Evolutionary conservation across 2,888 invertebrate genomes (phyloP).

Genomic region (Xylota segnis): DNA sequence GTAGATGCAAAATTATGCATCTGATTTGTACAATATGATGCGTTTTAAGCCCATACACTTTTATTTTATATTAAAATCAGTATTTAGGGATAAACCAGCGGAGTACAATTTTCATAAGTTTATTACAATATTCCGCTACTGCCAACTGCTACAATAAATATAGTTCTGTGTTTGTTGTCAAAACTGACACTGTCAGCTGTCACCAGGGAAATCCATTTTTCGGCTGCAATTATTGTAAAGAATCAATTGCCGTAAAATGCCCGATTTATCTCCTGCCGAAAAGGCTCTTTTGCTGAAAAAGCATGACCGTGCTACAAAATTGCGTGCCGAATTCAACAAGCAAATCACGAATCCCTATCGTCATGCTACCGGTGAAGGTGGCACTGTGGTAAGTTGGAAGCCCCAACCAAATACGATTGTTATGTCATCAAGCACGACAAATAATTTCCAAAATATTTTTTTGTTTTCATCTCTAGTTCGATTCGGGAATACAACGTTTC

Average conservation of each 20-base stretch:
- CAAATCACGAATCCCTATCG: conserved; percentile 89
- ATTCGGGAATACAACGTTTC: conserved; percentile 91
- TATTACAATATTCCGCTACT: background rate
- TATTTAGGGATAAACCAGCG: too few relatives aligned
- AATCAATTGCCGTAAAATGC: conserved; percentile 38
- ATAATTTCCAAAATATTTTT: conserved; percentile 15
- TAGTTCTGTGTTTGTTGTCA: background rate
- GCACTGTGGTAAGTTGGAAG: conserved; percentile 88
- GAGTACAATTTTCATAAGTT: background rate
- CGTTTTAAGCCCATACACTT: too few relatives aligned
- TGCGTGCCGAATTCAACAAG: conserved; percentile 89
- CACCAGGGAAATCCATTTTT: conserved; percentile 30
- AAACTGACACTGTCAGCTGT: conserved; percentile 32
- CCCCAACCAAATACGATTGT: conserved; percentile 78
- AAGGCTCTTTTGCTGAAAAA: conserved; percentile 80
- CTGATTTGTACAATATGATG: too few relatives aligned
- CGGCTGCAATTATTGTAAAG: background rate
- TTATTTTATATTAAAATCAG: too few relatives aligned
- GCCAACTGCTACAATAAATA: conserved; percentile 28
- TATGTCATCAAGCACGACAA: conserved; percentile 82
- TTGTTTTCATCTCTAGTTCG: conserved; percentile 88
- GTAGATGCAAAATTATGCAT: too few relatives aligned
- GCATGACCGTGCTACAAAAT: conserved; percentile 81
- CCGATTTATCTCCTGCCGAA: conserved; percentile 79
- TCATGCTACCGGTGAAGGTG: conserved; percentile 88